A percentile compares a stretch with the other conserved stretches of the same genome.
phyloP scores from a whole-genome alignment of 1,140 invertebrate genomes.

The Littorina saxatilis region DNA sequence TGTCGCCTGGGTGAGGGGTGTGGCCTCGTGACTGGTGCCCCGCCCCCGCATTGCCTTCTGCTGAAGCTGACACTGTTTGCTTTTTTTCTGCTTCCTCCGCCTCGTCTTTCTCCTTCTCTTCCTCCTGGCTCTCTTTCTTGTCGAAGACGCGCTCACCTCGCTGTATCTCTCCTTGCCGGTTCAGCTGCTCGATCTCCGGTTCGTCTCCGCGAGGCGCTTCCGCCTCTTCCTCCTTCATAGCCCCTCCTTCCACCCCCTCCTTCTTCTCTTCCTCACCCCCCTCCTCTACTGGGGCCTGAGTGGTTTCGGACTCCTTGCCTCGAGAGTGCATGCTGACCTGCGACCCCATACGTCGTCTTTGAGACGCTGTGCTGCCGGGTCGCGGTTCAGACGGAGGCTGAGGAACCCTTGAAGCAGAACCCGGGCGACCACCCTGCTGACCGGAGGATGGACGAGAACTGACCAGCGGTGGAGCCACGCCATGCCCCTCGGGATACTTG shows the following conservation, averaged over 20 bases:
- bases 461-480: slow-evolving; percentile 26
- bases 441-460: slow-evolving; percentile 28
- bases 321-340: neutral
- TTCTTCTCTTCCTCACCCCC: neutral
- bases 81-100: slow-evolving; percentile 7
- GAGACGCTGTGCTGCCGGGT: neutral
- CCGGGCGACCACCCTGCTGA: slow-evolving; percentile 8
- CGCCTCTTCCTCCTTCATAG: neutral
- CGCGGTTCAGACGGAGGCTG: neutral
- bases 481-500: neutral
- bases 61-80: neutral
- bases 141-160: slow-evolving; percentile 28
- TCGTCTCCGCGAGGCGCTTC: slow-evolving; percentile 7
- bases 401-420: neutral
- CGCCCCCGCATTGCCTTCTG: neutral
- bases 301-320: slow-evolving; percentile 12
- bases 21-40: slow-evolving; percentile 9
- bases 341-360: neutral
- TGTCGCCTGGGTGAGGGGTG: slow-evolving; percentile 1
- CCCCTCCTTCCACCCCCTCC: neutral
- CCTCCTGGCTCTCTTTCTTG: slow-evolving; percentile 22
- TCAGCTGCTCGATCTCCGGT: slow-evolving; percentile 31
- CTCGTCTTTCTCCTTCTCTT: slow-evolving; percentile 32
- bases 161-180: slow-evolving; percentile 29
- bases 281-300: neutral